Conservation (phyloP, 37 sponge, comb jelly and placozoan species). For the Oopsacas minuta region DNA sequence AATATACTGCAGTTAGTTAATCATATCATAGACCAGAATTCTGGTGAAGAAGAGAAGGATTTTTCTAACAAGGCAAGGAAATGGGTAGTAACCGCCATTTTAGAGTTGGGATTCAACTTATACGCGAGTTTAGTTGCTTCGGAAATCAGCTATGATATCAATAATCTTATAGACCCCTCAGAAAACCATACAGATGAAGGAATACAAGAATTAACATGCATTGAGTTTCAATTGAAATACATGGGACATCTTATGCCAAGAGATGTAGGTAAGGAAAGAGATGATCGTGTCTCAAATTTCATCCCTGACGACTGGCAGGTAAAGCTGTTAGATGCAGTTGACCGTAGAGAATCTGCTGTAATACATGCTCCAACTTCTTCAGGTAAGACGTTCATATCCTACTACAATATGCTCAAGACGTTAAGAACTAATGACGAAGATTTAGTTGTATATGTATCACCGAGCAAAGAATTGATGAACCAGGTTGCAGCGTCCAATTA, state of each 20-base stretch:
- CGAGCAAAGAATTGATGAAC: constrained; percentile 11
- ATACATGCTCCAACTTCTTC: background rate
- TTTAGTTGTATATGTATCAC: constrained; percentile 6
- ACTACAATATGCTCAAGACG: background rate
- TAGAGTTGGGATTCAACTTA: background rate
- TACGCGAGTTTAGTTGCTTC: background rate
- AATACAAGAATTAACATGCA: constrained; percentile 6
- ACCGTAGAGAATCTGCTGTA: background rate
- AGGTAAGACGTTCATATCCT: background rate
- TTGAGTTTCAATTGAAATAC: constrained; percentile 13
- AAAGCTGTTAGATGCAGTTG: background rate
- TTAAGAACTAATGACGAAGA: constrained; percentile 13
- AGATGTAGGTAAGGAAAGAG: background rate
- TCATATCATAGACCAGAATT: background rate
- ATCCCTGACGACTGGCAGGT: constrained; percentile 14
- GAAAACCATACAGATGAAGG: background rate
- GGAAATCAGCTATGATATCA: background rate
- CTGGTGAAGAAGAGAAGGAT: background rate
- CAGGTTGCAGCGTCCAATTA: constrained; percentile 1
- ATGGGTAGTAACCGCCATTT: background rate
- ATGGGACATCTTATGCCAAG: constrained; percentile 14
- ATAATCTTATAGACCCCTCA: background rate
- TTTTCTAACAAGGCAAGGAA: background rate
- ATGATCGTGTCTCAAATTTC: background rate
- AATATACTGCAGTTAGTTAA: background rate